Percentiles rank a stretch among this genome's conserved stretches.
Conservation (phyloP, 2,797 vertebrate species). For the Remorina albescens region DNA sequence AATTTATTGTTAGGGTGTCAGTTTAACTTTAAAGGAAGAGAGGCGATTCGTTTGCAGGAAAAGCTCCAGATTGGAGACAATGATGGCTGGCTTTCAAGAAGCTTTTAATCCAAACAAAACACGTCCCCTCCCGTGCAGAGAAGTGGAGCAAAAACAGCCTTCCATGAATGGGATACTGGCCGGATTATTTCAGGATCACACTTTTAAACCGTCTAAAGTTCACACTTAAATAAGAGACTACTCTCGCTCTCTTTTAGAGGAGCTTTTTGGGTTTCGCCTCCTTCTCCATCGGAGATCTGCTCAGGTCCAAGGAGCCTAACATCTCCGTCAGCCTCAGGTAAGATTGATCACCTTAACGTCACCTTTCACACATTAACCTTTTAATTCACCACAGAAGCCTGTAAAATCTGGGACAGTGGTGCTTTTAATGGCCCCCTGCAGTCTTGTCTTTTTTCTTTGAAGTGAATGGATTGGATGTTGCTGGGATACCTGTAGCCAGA, state of each 20-base stretch:
- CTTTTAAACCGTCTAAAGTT: neutral
- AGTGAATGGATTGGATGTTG: constrained; percentile 83
- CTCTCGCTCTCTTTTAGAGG: constrained; percentile 69
- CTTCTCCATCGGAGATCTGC: constrained; percentile 87
- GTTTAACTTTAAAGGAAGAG: neutral
- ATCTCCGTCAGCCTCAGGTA: constrained; percentile 88
- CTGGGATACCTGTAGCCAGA: constrained; percentile 87
- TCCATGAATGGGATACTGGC: too few relatives aligned
- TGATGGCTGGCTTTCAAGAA: neutral
- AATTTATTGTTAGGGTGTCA: too few relatives aligned
- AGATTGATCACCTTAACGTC: constrained; percentile 41
- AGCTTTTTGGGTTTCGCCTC: constrained; percentile 88
- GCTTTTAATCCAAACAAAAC: neutral
- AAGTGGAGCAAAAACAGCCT: neutral
- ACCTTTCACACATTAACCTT: neutral
- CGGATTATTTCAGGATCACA: neutral
- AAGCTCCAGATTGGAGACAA: neutral
- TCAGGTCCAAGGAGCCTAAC: constrained; percentile 87
- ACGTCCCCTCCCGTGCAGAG: neutral
- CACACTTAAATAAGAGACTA: too few relatives aligned
- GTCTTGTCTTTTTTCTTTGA: too few relatives aligned
- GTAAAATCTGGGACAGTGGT: neutral
- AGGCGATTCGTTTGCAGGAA: neutral
- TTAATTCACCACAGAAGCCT: neutral
- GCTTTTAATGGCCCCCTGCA: too few relatives aligned